Percentiles rank a stretch among this genome's conserved stretches.
Conservation (phyloP, 2,113 vertebrate genomes). For the Alaudala cheleensis region DNA sequence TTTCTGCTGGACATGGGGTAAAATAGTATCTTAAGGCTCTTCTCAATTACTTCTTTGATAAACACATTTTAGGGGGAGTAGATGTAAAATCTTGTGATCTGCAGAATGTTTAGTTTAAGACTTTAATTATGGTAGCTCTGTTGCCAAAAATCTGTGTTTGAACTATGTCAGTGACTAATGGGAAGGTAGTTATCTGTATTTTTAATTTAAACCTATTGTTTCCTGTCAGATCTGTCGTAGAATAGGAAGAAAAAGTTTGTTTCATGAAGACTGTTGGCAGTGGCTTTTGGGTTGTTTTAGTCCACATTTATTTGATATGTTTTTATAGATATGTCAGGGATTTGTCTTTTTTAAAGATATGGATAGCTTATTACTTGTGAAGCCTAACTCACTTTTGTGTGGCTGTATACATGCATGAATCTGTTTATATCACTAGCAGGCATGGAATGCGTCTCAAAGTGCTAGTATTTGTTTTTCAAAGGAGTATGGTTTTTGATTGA, state of each 20-base stretch:
- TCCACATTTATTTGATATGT: neutral
- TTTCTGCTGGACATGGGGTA: slow-evolving; percentile 17
- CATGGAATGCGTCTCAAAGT: neutral
- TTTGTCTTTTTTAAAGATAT: neutral
- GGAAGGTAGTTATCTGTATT: slow-evolving; percentile 55
- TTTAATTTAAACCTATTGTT: slow-evolving; percentile 39
- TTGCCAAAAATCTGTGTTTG: slow-evolving; percentile 63
- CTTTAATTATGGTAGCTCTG: slow-evolving; percentile 51
- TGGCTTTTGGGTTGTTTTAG: slow-evolving; percentile 14
- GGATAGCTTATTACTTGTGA: neutral
- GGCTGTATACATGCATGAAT: neutral
- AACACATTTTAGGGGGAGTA: slow-evolving; percentile 47
- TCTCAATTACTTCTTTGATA: slow-evolving; percentile 42
- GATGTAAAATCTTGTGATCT: slow-evolving; percentile 63
- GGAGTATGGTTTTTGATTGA: neutral
- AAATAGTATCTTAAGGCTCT: slow-evolving; percentile 38
- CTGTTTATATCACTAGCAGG: neutral
- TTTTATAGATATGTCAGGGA: neutral
- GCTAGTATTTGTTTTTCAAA: neutral
- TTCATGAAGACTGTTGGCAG: neutral
- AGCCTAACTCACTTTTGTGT: neutral
- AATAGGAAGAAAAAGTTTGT: neutral
- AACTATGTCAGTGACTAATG: slow-evolving; percentile 46
- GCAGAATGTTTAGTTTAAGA: slow-evolving; percentile 33
- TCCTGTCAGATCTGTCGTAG: neutral